Evolutionary conservation across 2,113 vertebrate species (phyloP).

Genomic region (Fulmarus glacialis): DNA sequence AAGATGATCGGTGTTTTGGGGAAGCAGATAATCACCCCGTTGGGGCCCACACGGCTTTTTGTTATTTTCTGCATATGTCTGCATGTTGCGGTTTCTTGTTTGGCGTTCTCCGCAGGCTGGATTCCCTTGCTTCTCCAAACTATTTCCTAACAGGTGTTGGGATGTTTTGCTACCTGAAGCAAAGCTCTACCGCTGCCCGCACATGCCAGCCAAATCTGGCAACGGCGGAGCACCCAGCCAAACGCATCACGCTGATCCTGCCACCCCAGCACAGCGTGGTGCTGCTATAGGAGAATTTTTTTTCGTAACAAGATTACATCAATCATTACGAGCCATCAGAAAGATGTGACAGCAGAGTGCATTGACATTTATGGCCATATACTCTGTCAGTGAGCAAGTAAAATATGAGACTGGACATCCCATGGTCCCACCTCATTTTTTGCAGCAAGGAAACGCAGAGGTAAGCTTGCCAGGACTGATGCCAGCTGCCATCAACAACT

Average conservation of each 20-base stretch:
- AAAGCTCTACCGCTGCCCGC: not conserved
- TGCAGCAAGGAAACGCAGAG: not conserved
- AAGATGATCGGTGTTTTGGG: not conserved
- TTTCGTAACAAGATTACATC: not conserved
- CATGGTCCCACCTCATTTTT: not conserved
- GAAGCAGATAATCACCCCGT: not conserved
- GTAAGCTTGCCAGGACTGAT: not conserved
- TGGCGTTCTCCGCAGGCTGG: not conserved
- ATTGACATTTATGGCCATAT: rapidly evolving
- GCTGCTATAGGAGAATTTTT: not conserved
- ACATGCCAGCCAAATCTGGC: not conserved
- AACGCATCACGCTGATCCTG: rapidly evolving
- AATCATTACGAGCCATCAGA: not conserved
- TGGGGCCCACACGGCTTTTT: not conserved
- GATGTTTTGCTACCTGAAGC: conserved; percentile 10
- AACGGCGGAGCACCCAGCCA: not conserved
- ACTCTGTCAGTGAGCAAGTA: not conserved
- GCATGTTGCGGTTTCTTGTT: not conserved
- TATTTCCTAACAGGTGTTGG: not conserved
- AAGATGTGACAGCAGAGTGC: not conserved
- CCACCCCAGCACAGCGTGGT: not conserved
- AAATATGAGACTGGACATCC: not conserved
- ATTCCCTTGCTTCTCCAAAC: not conserved
- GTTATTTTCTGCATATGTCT: not conserved
- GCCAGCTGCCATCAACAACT: not conserved